Evolutionary conservation across 1,140 invertebrate species (phyloP).

Genomic region (Caenorhabditis brenneri): DNA sequence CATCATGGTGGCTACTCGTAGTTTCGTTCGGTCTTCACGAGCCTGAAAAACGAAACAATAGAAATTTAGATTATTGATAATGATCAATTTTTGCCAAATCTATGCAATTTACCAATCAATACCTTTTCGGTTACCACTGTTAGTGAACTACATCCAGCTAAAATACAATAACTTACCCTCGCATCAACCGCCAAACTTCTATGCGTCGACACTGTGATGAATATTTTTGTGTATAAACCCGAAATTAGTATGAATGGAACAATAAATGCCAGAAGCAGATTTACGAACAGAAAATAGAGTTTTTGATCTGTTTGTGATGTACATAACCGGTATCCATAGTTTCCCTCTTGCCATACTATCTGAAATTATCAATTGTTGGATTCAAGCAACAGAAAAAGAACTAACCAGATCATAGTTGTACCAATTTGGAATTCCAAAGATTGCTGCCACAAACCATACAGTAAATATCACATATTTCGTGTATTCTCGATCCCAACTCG

Average conservation of each 20-base stretch:
- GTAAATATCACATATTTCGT: constrained; percentile 63
- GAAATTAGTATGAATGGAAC: constrained; percentile 64
- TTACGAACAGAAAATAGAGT: constrained; percentile 51
- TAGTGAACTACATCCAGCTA: no score
- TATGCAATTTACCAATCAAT: no score
- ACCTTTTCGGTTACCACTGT: no score
- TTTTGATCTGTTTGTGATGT: constrained; percentile 12
- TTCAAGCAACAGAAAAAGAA: background rate
- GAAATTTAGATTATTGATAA: no score
- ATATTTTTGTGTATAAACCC: constrained; percentile 65
- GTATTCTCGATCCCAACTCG: constrained; percentile 53
- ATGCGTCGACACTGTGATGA: constrained; percentile 64
- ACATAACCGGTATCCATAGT: constrained; percentile 33
- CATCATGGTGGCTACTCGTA: constrained; percentile 93
- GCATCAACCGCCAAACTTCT: constrained; percentile 78
- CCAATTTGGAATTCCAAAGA: constrained; percentile 63
- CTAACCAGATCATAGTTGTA: constrained; percentile 60
- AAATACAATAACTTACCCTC: constrained; percentile 78
- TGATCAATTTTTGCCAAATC: no score
- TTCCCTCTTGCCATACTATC: constrained; percentile 50
- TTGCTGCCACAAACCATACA: constrained; percentile 64
- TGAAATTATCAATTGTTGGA: background rate
- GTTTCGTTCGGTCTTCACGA: constrained; percentile 82
- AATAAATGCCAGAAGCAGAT: constrained; percentile 67
- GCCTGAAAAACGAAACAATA: constrained; percentile 77